Base-by-base conservation (phyloP, 2,113 vertebrate genomes). In the Cromileptes altivelis region DNA sequence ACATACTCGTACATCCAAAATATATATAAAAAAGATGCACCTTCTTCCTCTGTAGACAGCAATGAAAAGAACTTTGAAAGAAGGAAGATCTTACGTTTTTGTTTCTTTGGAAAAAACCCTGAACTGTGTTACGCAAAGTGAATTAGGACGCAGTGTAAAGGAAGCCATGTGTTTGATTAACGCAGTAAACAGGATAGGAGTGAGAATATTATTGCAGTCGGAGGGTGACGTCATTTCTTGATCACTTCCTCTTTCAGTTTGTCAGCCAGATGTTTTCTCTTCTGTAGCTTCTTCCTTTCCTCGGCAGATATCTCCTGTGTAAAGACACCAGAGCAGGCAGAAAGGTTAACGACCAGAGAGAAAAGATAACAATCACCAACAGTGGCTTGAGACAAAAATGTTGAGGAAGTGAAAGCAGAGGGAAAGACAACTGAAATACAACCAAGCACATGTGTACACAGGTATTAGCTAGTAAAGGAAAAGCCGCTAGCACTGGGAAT, bases 181-280 rank as follows among this genome's bases (percentile, higher is more conserved):
- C 4, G 11, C 19, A 85, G 55, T 56, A 64, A 72, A 78, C 70
- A 11, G 17, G 27, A 53, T n/a, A 70, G 30, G 27, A 15, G 65
- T 5, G 25, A 47, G 45, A 75, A 33, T 80, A 72, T 67, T 80
- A 72, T 67, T 90, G 78, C 80, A 75, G 67, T 33, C 10, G 14
- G 30, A 68, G 10, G 11, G n/a, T 17, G 11, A 61, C 11, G 49
- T 88, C 92, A 98, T 91, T 98, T 99, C 84, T 97, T 97, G 87
- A 99, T 98, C 11, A 99, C 98, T 95, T 99, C 98, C 90, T 99
- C 97, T 94, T 98, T 99, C 45, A 99, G 96, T 85, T 98, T 99
- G 87, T 99, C 97, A 17, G 98, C 98, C 65, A 99, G 95, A 84
- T 98, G 95, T 91, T 97, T 98, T 87, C 98, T 97, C 93, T 98